These are phyloP conservation scores for Urophycis tenuis DNA, from an alignment of 2,797 vertebrate species.

Conservation along the genomic window DNA sequence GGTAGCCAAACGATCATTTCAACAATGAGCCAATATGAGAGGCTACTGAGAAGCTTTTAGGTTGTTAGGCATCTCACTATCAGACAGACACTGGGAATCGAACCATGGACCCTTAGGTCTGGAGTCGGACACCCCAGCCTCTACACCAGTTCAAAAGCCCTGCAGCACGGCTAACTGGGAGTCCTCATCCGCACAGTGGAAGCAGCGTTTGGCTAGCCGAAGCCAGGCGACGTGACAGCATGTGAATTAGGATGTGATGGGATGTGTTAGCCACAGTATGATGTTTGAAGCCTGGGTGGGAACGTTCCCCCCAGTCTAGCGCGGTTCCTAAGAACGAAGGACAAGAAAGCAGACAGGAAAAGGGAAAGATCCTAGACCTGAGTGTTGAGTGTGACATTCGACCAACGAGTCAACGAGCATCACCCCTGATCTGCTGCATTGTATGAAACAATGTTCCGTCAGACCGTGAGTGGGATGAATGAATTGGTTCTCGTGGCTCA, in stretches of 20 bases:
- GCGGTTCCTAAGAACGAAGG: slow-evolving; percentile 37
- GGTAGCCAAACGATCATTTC: background rate
- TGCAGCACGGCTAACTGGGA: background rate
- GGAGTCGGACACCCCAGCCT: background rate
- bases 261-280: slow-evolving; percentile 64
- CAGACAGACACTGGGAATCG: background rate
- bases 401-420: background rate
- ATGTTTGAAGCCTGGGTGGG: slow-evolving; percentile 68
- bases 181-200: background rate
- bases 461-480: background rate
- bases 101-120: background rate
- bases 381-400: slow-evolving; percentile 43
- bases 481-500: background rate
- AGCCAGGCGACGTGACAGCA: slow-evolving; percentile 12
- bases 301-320: slow-evolving; percentile 28
- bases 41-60: background rate
- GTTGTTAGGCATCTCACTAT: background rate
- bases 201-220: background rate
- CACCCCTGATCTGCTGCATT: background rate
- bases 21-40: too few relatives aligned
- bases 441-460: background rate
- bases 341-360: slow-evolving; percentile 15
- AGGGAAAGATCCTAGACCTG: slow-evolving; percentile 35
- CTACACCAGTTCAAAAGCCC: background rate
- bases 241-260: slow-evolving; percentile 33